phyloP scores from a whole-genome alignment of 2,888 invertebrate species.

The Anoplius nigerrimus region DNA sequence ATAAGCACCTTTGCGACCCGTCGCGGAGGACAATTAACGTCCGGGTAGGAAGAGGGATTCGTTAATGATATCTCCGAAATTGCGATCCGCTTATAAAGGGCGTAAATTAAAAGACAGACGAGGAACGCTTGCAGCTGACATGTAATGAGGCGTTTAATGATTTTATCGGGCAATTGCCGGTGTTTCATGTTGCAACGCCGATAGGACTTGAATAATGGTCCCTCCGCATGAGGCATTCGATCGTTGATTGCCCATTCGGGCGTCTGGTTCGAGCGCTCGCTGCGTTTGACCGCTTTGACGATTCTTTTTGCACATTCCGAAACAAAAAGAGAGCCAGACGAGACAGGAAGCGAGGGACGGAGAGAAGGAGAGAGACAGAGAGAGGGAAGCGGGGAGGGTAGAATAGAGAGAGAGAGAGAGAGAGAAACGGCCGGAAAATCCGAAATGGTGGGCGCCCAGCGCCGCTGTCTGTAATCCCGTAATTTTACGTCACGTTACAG shows the following conservation, averaged over 20 bases:
- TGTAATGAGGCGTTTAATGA: constrained; percentile 67
- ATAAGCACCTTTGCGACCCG: background rate
- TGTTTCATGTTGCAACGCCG: constrained; percentile 63
- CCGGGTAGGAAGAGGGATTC: constrained; percentile 9
- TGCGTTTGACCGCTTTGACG: constrained; percentile 54
- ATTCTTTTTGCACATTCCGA: constrained; percentile 31
- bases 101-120: constrained; percentile 58
- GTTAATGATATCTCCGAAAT: too few species aligned
- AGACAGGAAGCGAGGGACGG: too few species aligned
- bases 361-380: too few species aligned
- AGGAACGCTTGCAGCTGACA: constrained; percentile 57
- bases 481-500: too few species aligned
- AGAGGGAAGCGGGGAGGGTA: background rate
- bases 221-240: constrained; percentile 55
- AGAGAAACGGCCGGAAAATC: constrained; percentile 9
- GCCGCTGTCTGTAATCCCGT: too few species aligned
- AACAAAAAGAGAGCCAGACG: constrained; percentile 11
- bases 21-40: constrained; percentile 17
- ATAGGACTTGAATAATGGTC: constrained; percentile 65
- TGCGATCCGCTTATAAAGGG: too few species aligned
- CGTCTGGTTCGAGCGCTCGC: constrained; percentile 53
- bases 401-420: constrained; percentile 1
- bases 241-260: constrained; percentile 58
- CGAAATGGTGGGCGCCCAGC: constrained; percentile 4
- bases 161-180: constrained; percentile 63